These are phyloP conservation scores for Meta bourneti DNA, from an alignment of 2,888 invertebrate genomes.

Conservation along the genomic window DNA sequence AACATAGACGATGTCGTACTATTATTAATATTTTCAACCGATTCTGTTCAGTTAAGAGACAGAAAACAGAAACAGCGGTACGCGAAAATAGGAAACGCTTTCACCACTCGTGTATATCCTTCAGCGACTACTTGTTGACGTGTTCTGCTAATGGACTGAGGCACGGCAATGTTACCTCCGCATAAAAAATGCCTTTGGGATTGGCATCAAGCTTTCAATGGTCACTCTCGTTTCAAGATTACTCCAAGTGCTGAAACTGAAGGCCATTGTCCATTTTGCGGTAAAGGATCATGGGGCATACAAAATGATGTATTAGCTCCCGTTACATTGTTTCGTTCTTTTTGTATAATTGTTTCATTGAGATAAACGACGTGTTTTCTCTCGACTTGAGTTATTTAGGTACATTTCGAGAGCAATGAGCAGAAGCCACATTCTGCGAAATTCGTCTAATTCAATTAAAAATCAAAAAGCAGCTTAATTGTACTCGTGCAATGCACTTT, in stretches of 20 bases:
- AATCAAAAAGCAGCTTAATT: too few relatives aligned
- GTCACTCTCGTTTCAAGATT: neutral
- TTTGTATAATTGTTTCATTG: constrained; percentile 3
- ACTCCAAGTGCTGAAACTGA: neutral
- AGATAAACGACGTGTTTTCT: neutral
- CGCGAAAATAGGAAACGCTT: neutral
- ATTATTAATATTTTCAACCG: neutral
- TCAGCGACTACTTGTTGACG: constrained; percentile 19
- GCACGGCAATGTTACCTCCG: constrained; percentile 14
- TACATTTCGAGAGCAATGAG: too few relatives aligned
- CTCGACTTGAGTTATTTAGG: too few relatives aligned
- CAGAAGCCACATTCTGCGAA: too few relatives aligned
- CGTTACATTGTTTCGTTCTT: neutral
- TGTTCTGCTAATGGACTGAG: neutral
- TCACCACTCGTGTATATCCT: neutral
- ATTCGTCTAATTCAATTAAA: too few relatives aligned
- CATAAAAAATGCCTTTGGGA: neutral
- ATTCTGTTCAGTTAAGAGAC: neutral
- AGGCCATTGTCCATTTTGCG: neutral
- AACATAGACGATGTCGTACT: too few relatives aligned
- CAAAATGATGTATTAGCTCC: neutral
- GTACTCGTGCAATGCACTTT: too few relatives aligned
- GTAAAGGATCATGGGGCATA: neutral
- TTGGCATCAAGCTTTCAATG: neutral
- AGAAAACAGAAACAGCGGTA: neutral